Percentiles rank a stretch among this genome's conserved stretches.
Conservation (phyloP, 2,888 invertebrate genomes). For the Imbricaverruca yamaguchii region DNA sequence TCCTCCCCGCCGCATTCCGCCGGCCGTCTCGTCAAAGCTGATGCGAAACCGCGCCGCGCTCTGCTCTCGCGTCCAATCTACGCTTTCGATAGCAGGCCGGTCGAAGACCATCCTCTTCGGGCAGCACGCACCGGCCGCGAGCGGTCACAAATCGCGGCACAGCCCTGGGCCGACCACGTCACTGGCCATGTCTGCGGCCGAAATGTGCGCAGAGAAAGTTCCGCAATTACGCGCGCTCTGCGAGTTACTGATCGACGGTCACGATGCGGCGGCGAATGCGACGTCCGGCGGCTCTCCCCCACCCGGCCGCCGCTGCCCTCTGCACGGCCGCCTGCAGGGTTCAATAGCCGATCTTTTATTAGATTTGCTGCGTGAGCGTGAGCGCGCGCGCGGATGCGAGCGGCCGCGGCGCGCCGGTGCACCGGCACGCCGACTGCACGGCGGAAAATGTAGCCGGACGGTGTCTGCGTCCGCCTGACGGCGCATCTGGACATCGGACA, state of each 20-base stretch:
- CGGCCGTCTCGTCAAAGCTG: not conserved
- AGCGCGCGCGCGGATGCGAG: not conserved
- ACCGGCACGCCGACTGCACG: not conserved
- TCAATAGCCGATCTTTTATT: constrained; percentile 1
- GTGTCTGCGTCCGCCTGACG: not conserved
- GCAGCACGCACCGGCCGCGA: not conserved
- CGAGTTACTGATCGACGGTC: not conserved
- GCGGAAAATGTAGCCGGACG: not conserved
- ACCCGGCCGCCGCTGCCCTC: too few relatives aligned
- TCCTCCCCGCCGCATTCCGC: not conserved
- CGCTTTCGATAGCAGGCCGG: not conserved
- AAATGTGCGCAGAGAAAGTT: not conserved
- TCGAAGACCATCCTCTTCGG: not conserved
- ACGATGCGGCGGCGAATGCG: not conserved
- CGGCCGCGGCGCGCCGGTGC: not conserved
- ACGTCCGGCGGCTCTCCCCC: too few relatives aligned
- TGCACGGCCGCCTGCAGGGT: not conserved
- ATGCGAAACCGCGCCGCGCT: not conserved
- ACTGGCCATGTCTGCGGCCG: too few relatives aligned
- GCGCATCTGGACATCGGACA: not conserved
- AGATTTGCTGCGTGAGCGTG: not conserved
- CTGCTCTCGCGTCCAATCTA: not conserved
- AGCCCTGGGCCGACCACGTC: not conserved
- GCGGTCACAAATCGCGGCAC: too few relatives aligned
- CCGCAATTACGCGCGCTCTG: not conserved